Base-by-base conservation (phyloP, 2,797 vertebrate genomes). In the Rhinogobio ventralis region DNA sequence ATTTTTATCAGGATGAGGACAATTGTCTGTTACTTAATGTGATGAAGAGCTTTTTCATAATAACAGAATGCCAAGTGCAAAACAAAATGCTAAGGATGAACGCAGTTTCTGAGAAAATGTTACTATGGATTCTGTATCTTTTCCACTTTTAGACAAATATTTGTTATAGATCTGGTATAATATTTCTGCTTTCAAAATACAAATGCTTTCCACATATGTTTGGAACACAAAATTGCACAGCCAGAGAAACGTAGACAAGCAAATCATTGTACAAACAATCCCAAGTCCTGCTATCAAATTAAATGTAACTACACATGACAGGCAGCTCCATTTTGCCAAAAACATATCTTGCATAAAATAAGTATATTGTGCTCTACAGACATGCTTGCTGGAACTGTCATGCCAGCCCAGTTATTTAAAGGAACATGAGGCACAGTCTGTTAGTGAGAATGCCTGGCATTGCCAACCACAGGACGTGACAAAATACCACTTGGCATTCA, bases 311-410 rank as follows among this genome's bases (percentile, higher is more conserved):
- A 49, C 78, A 83, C 86, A 72, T 86, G 86, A 93, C 88, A 89
- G 87, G 87, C 83, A 88, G 76, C 88, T 89, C 84, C 15, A 73
- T 89, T 91, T 91, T 90, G 88, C 90, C 91, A 92, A 92, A 92
- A 89, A 86, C 91, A 89, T 90, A 92, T 93, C 90, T 93, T 89
- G 86, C 86, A 82, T 89, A 91, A 93, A 90, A 55, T 51, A n/a
- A 60, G 92, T 91, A 84, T 5, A 89, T 90, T 92, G 90, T 89
- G 86, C 89, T 89, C 85, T 82, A 73, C 86, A 91, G 89, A 75
- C 66, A 77, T 80, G 86, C 81, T 87, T 86, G 73, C 75, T 90
- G 85, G 60, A 87, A 84, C 90, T 90, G 89, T 90, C 89, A 51
- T 79, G 79, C 74, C 86, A 87, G 81, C 79, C 84, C 87, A 87